These are phyloP conservation scores for Tragelaphus eurycerus DNA, from an alignment of 2,797 vertebrate genomes.

Conservation along the genomic window DNA sequence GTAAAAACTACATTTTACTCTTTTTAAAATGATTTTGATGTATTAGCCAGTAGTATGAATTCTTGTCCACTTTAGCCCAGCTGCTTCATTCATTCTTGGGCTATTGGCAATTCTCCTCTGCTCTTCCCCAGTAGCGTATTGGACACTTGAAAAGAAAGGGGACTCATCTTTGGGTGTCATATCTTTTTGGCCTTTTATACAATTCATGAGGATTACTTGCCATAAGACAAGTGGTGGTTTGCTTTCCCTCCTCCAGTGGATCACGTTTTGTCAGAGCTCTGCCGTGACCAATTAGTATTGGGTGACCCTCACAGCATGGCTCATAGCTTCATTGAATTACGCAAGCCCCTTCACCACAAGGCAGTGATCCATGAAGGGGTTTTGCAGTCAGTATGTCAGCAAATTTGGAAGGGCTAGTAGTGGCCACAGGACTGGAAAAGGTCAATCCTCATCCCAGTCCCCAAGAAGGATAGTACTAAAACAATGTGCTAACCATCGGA, in stretches of 20 bases:
- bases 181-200: background rate
- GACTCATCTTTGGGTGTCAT: background rate
- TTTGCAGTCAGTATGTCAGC: background rate
- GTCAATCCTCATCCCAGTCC: background rate
- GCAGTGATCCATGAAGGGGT: background rate
- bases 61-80: background rate
- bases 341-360: background rate
- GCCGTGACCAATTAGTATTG: background rate
- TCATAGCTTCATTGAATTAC: background rate
- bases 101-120: background rate
- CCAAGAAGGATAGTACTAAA: background rate
- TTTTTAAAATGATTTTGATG: background rate
- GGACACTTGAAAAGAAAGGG: background rate
- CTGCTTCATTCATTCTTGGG: background rate
- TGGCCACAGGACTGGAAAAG: background rate
- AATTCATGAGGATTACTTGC: background rate
- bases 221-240: background rate
- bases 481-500: background rate
- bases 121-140: background rate
- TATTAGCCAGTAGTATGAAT: background rate
- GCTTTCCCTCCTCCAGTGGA: background rate
- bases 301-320: background rate
- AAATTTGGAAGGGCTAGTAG: background rate
- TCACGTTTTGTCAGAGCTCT: background rate
- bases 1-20: background rate